These are phyloP conservation scores for Melanotaenia boesemani DNA, from an alignment of 2,797 vertebrate species.

Conservation along the genomic window DNA sequence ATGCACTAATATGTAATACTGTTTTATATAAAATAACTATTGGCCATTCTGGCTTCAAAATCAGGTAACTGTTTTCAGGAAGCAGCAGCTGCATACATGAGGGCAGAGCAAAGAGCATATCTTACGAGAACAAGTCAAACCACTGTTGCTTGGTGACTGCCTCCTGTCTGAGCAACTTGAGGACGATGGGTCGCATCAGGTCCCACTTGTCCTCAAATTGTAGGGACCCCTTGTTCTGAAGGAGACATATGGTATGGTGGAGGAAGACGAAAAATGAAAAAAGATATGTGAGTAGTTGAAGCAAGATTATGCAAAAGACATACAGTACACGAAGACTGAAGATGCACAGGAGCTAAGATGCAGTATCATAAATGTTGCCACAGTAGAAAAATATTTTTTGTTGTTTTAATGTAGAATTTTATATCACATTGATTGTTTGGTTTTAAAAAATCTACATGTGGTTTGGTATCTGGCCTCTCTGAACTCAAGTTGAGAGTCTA, in stretches of 20 bases:
- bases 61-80: conserved; percentile 11
- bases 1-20: conserved; percentile 6
- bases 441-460: not conserved
- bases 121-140: conserved; percentile 99
- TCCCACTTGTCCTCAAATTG: conserved; percentile 99
- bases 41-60: not conserved
- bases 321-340: not conserved
- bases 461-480: not conserved
- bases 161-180: conserved; percentile 98
- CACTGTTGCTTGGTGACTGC: conserved; percentile 98
- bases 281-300: not conserved
- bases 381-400: not conserved
- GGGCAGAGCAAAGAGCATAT: conserved; percentile 15
- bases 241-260: conserved; percentile 16
- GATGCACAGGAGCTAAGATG: not conserved
- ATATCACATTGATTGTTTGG: too few relatives aligned
- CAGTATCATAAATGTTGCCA: too few relatives aligned
- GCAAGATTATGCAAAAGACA: not conserved
- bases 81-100: not conserved
- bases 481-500: not conserved
- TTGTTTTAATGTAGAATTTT: too few relatives aligned
- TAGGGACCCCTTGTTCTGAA: conserved; percentile 97
- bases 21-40: not conserved
- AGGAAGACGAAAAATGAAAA: conserved; percentile 8
- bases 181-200: conserved; percentile 96